phyloP scores from a whole-genome alignment of 2,888 invertebrate genomes.

The Pterostichus niger region DNA sequence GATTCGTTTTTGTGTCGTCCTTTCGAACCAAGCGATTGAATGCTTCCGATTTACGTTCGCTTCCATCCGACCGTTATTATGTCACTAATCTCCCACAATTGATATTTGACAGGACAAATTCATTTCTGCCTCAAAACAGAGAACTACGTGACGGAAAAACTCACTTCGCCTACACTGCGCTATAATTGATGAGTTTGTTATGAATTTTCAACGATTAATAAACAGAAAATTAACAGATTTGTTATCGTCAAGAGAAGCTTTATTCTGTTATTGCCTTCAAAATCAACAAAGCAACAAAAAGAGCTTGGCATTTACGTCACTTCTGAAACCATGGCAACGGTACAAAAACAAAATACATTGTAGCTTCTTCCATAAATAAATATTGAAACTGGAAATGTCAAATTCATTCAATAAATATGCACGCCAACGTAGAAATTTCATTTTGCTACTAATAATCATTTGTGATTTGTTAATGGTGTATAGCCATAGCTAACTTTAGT shows the following conservation, averaged over 20 bases:
- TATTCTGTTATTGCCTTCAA: background rate
- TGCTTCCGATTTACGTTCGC: background rate
- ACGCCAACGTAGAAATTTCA: too few species aligned
- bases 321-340: too few species aligned
- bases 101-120: slow-evolving; percentile 5
- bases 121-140: background rate
- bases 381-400: too few species aligned
- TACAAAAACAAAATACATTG: too few species aligned
- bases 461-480: too few species aligned
- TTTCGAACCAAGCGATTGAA: background rate
- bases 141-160: background rate
- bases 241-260: background rate
- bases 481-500: too few species aligned
- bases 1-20: background rate
- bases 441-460: too few species aligned
- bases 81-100: slow-evolving; percentile 4
- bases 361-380: too few species aligned
- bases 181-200: slow-evolving; percentile 6
- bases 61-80: background rate
- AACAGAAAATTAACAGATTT: slow-evolving; percentile 5
- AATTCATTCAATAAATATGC: too few species aligned
- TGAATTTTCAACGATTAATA: slow-evolving; percentile 2
- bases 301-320: too few species aligned
- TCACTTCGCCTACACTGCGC: background rate
- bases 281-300: too few species aligned